Evolutionary conservation across 2,888 invertebrate genomes (phyloP).

Genomic region (Apantesis nais): DNA sequence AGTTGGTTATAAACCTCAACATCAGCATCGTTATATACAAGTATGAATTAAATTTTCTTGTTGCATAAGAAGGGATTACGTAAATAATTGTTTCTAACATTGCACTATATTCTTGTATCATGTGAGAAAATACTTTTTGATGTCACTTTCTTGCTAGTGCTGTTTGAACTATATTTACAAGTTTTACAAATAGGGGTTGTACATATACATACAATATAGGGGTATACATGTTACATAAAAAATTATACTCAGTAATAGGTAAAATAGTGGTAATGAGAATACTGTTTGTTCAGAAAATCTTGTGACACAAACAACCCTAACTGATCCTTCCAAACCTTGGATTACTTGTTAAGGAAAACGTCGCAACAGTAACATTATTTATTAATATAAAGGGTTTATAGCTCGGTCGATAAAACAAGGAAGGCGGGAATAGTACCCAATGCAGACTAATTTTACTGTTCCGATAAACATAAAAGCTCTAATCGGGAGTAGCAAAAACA

Average conservation of each 20-base stretch:
- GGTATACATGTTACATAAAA: too few species aligned
- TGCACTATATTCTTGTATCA: too few species aligned
- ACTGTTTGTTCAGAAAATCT: background rate
- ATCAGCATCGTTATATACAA: background rate
- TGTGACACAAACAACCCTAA: constrained; percentile 7
- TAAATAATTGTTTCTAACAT: too few species aligned
- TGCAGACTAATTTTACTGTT: background rate
- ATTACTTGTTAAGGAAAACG: constrained; percentile 5
- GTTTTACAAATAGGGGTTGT: background rate
- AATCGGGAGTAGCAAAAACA: background rate
- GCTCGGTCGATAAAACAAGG: background rate
- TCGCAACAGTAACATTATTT: constrained; percentile 20
- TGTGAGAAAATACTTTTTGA: too few species aligned
- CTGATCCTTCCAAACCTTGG: constrained; percentile 2
- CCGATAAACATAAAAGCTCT: constrained; percentile 2
- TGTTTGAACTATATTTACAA: background rate
- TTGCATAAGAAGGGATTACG: too few species aligned
- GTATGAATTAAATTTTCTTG: too few species aligned
- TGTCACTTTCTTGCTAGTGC: background rate
- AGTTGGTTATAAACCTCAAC: too few species aligned
- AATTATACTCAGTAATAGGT: background rate
- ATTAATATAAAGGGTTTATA: constrained; percentile 12
- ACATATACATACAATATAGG: background rate
- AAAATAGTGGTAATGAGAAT: background rate
- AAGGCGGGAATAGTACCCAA: background rate